A percentile compares a stretch with the other conserved stretches of the same genome.
Conservation (phyloP, 1,140 invertebrate genomes). For the Pseudomyrmex concolor region DNA sequence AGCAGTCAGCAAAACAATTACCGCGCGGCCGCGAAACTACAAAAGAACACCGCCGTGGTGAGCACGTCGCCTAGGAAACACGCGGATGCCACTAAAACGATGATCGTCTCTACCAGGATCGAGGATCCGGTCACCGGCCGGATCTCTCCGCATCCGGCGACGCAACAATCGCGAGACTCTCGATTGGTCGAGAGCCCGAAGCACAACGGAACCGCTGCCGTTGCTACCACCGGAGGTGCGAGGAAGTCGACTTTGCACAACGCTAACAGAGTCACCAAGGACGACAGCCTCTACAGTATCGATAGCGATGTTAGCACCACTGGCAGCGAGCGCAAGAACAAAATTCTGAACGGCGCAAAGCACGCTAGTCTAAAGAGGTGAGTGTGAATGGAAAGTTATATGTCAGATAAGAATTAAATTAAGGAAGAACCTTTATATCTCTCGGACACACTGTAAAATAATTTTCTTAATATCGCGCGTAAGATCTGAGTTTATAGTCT, state of each 20-base stretch:
- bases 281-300: slow-evolving; percentile 84
- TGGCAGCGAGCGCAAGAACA: slow-evolving; percentile 82
- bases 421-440: neutral
- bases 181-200: slow-evolving; percentile 76
- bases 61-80: slow-evolving; percentile 74
- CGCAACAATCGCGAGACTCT: slow-evolving; percentile 60
- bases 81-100: slow-evolving; percentile 68
- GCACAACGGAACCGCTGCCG: slow-evolving; percentile 77
- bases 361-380: slow-evolving; percentile 86
- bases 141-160: slow-evolving; percentile 67
- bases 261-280: slow-evolving; percentile 79
- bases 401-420: too few species aligned
- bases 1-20: slow-evolving; percentile 72
- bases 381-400: slow-evolving; percentile 1
- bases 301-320: slow-evolving; percentile 83
- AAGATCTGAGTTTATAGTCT: neutral
- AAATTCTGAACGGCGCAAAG: slow-evolving; percentile 84
- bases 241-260: slow-evolving; percentile 81
- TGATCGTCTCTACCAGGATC: slow-evolving; percentile 76
- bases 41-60: slow-evolving; percentile 60
- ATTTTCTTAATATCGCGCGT: neutral
- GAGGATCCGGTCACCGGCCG: slow-evolving; percentile 69
- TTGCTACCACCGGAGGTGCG: slow-evolving; percentile 29
- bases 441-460: neutral
- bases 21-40: slow-evolving; percentile 53